Conservation (phyloP, 2,888 invertebrate species). For the Sicus ferrugineus region DNA sequence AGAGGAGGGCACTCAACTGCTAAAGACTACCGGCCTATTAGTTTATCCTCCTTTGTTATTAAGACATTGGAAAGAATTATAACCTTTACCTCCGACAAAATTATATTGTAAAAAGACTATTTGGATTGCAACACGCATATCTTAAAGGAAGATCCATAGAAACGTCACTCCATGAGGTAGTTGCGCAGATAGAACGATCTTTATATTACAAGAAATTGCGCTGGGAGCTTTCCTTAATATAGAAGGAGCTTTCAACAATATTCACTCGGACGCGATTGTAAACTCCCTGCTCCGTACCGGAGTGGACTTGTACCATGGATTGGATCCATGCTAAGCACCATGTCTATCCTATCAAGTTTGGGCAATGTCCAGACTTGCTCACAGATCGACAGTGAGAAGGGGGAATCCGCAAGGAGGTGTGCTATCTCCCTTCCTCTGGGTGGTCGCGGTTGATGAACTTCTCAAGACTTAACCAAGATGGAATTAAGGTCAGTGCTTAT, state of each 20-base stretch:
- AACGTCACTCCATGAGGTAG: background rate
- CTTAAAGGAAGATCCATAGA: too few species aligned
- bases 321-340: background rate
- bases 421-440: background rate
- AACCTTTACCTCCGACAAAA: background rate
- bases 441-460: background rate
- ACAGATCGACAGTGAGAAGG: background rate
- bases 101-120: background rate
- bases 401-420: constrained; percentile 1
- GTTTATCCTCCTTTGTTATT: constrained; percentile 3
- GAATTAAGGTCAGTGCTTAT: background rate
- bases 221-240: constrained; percentile 8
- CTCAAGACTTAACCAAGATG: background rate
- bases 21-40: background rate
- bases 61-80: too few species aligned
- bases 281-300: background rate
- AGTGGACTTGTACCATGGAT: background rate
- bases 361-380: background rate
- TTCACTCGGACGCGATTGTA: background rate
- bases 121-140: background rate
- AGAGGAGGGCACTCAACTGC: background rate
- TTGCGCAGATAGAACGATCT: background rate
- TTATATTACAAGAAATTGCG: background rate
- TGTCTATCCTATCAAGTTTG: background rate
- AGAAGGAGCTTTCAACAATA: constrained; percentile 12